phyloP scores from a whole-genome alignment of 2,797 vertebrate species.

The Rhadinocentrus ornatus region DNA sequence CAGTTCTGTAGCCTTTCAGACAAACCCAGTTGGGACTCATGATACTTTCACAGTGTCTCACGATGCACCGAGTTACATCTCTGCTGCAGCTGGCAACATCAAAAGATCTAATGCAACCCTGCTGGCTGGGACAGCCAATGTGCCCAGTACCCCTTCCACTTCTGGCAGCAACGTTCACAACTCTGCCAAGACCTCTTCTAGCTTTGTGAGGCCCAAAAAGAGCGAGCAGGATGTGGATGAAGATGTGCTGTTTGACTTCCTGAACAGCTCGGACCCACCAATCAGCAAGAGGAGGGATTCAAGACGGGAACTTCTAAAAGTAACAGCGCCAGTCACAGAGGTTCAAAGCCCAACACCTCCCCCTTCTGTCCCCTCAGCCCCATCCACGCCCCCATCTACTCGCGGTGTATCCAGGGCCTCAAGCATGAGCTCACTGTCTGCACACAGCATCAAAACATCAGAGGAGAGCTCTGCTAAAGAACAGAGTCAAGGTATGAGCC shows the following conservation, averaged over 20 bases:
- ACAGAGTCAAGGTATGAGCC: slow-evolving; percentile 85
- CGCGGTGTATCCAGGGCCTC: slow-evolving; percentile 86
- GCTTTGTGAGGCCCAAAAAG: slow-evolving; percentile 93
- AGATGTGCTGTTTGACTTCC: slow-evolving; percentile 96
- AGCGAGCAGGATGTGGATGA: slow-evolving; percentile 92
- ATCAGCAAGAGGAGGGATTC: slow-evolving; percentile 84
- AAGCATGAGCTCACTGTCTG: slow-evolving; percentile 85
- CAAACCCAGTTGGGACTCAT: slow-evolving; percentile 53
- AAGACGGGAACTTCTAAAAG: slow-evolving; percentile 83
- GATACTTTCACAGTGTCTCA: slow-evolving; percentile 65
- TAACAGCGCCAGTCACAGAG: slow-evolving; percentile 47
- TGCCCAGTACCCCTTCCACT: slow-evolving; percentile 53
- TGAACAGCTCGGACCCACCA: slow-evolving; percentile 94
- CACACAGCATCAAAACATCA: slow-evolving; percentile 83
- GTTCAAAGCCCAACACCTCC: slow-evolving; percentile 54
- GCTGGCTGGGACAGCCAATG: slow-evolving; percentile 85
- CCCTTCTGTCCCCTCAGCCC: slow-evolving; percentile 62
- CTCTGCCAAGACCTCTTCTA: slow-evolving; percentile 81
- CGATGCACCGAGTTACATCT: slow-evolving; percentile 82
- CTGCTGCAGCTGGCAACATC: slow-evolving; percentile 90
- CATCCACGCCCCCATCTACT: slow-evolving; percentile 76
- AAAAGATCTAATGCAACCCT: slow-evolving; percentile 87
- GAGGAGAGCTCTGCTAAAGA: slow-evolving; percentile 85
- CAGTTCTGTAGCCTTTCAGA: slow-evolving; percentile 42
- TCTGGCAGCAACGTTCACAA: slow-evolving; percentile 52